A percentile compares a stretch with the other conserved stretches of the same genome.
phyloP scores from a whole-genome alignment of 1,140 invertebrate species.

The Platorchestia sp. region DNA sequence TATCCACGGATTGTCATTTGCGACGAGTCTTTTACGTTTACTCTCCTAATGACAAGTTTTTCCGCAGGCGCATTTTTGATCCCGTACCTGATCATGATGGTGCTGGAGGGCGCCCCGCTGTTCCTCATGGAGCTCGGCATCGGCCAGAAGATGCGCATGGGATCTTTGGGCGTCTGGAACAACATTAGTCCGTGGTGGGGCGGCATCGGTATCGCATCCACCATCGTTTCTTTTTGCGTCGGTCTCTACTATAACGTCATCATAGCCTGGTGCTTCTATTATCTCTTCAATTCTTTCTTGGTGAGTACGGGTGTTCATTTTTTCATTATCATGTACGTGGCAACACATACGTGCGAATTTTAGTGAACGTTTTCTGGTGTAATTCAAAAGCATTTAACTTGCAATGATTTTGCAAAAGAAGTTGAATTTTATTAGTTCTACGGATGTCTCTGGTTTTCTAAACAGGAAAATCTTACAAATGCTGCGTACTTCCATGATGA shows the following conservation, averaged over 20 bases:
- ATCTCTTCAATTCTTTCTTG: conserved; percentile 90
- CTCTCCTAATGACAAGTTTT: conserved; percentile 31
- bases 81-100: conserved; percentile 94
- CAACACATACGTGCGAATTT: background rate
- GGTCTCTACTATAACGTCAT: conserved; percentile 97
- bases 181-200: conserved; percentile 93
- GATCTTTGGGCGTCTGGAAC: conserved; percentile 93
- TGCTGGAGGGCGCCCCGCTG: conserved; percentile 92
- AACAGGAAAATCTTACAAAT: too few species aligned
- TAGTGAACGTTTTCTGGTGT: too few species aligned
- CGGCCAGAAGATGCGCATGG: conserved; percentile 89
- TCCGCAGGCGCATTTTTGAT: conserved; percentile 93
- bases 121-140: conserved; percentile 96
- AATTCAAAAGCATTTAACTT: too few species aligned
- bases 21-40: too few species aligned
- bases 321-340: background rate
- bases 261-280: conserved; percentile 98
- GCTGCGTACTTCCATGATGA: too few species aligned
- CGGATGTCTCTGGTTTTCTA: too few species aligned
- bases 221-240: conserved; percentile 82
- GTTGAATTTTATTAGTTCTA: too few species aligned
- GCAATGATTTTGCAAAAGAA: too few species aligned
- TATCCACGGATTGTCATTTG: too few species aligned
- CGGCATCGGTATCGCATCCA: conserved; percentile 89
- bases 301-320: conserved; percentile 73